phyloP scores from a whole-genome alignment of 2,797 vertebrate species.

The Dendrocincla tyrannina region DNA sequence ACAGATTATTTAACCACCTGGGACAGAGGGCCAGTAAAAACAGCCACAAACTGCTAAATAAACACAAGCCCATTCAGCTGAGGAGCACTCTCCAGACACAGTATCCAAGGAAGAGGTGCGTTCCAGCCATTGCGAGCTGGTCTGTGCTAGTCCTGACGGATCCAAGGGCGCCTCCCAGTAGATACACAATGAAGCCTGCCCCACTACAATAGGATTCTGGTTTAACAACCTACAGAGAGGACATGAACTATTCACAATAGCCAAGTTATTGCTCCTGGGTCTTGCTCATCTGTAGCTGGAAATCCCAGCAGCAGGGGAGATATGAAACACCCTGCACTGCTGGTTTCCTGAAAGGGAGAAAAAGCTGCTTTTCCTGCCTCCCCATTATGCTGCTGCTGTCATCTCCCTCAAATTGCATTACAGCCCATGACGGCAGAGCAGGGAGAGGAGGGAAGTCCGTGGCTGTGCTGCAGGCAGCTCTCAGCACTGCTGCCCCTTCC shows the following conservation, averaged over 20 bases:
- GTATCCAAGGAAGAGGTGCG: neutral
- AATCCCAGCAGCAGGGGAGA: slow-evolving; percentile 2
- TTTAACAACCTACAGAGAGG: neutral
- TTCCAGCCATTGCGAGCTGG: neutral
- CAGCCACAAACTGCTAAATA: neutral
- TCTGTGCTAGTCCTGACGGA: neutral
- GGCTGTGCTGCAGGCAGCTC: neutral
- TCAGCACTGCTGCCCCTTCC: neutral
- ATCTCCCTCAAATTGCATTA: neutral
- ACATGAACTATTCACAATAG: neutral
- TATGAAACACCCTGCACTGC: neutral
- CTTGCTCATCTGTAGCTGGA: neutral
- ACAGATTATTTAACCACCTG: neutral
- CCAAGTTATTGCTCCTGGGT: neutral
- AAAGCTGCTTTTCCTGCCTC: neutral
- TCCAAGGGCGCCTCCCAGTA: slow-evolving; percentile 37
- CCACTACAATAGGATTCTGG: neutral
- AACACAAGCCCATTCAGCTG: neutral
- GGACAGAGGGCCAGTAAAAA: neutral
- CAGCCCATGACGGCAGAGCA: neutral
- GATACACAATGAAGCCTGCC: neutral
- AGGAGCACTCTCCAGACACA: neutral
- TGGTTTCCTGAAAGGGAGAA: slow-evolving; percentile 4
- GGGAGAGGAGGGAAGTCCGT: neutral
- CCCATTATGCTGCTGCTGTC: neutral